A percentile compares a stretch with the other conserved stretches of the same genome.
Conservation (phyloP, 2,888 invertebrate genomes). For the Gibbula magus region DNA sequence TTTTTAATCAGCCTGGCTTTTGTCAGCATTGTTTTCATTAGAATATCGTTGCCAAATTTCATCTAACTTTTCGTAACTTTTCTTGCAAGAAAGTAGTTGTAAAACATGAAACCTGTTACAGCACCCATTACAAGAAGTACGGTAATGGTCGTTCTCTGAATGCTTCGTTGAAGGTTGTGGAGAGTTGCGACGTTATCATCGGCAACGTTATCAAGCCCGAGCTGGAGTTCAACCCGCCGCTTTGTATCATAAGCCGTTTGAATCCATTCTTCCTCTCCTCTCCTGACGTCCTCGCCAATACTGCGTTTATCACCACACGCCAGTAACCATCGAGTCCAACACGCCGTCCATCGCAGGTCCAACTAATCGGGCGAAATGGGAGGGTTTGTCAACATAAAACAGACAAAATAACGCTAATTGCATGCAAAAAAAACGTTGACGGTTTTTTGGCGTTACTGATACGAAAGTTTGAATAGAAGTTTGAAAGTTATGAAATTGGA, state of each 20-base stretch:
- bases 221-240: background rate
- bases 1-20: too few relatives aligned
- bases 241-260: background rate
- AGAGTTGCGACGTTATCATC: background rate
- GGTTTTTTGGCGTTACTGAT: too few relatives aligned
- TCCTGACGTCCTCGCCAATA: background rate
- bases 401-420: conserved; percentile 4
- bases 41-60: too few relatives aligned
- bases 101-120: too few relatives aligned
- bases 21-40: too few relatives aligned
- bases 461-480: too few relatives aligned
- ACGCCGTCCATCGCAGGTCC: background rate
- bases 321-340: background rate
- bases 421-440: background rate
- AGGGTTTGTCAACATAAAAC: background rate
- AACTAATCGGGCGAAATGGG: background rate
- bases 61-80: too few relatives aligned
- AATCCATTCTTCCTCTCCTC: background rate
- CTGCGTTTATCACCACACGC: background rate
- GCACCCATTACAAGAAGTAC: background rate
- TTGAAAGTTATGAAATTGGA: too few relatives aligned
- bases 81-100: too few relatives aligned
- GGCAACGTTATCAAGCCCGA: background rate
- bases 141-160: background rate
- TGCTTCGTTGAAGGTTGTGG: background rate